A percentile compares a stretch with the other conserved stretches of the same genome.
These are phyloP conservation scores for Glaucomys volans DNA, from an alignment of 2,113 vertebrate genomes.

Conservation along the genomic window DNA sequence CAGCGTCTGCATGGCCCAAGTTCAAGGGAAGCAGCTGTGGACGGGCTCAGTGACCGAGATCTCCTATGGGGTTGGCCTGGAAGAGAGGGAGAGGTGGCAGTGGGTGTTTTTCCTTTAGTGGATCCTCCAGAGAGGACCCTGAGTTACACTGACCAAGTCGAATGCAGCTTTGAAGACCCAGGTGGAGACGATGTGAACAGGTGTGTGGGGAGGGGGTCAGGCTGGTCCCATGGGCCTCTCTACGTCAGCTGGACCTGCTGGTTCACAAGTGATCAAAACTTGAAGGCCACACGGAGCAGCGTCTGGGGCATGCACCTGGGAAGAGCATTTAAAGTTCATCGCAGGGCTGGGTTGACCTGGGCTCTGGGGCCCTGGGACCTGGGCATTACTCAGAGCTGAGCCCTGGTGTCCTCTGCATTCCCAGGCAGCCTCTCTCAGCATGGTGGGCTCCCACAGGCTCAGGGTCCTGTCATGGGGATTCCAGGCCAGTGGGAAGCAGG, in stretches of 20 bases:
- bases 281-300: not conserved
- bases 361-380: accelerated
- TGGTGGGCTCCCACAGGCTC: accelerated
- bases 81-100: not conserved
- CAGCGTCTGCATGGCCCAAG: not conserved
- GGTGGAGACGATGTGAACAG: accelerated
- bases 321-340: not conserved
- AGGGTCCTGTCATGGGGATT: not conserved
- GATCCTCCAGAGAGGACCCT: not conserved
- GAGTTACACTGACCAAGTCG: not conserved
- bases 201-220: too few species aligned
- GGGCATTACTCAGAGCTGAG: accelerated
- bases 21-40: too few species aligned
- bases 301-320: accelerated
- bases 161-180: too few species aligned
- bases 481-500: accelerated
- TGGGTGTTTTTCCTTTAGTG: not conserved
- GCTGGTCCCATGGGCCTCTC: accelerated
- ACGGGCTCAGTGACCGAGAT: too few species aligned
- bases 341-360: not conserved
- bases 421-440: too few species aligned
- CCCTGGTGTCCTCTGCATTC: too few species aligned
- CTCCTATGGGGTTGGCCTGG: not conserved
- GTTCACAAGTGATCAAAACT: not conserved
- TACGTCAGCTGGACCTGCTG: too few species aligned